Conservation (phyloP, 2,113 vertebrate genomes). For the Noturus placidus region DNA sequence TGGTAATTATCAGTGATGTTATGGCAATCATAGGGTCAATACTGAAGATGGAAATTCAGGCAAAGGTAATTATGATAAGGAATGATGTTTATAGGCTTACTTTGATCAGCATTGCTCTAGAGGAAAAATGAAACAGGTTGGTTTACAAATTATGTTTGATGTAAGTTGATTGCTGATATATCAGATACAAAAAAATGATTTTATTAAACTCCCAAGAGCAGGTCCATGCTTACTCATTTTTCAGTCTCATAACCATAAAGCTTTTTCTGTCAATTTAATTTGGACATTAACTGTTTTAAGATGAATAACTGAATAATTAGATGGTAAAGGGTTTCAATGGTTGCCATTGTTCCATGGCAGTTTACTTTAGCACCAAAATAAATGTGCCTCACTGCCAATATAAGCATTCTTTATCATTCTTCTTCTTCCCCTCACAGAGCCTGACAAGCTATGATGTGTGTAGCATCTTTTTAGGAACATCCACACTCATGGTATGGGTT, state of each 20-base stretch:
- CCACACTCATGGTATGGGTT: constrained; percentile 92
- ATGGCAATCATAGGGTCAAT: constrained; percentile 89
- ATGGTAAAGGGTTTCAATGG: not conserved
- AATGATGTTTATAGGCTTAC: not conserved
- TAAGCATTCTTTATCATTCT: not conserved
- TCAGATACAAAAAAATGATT: not conserved
- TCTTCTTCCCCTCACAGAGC: constrained; percentile 69
- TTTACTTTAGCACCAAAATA: not conserved
- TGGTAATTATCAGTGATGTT: constrained; percentile 89
- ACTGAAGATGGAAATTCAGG: constrained; percentile 97
- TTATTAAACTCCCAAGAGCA: not conserved
- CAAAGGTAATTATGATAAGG: constrained; percentile 78
- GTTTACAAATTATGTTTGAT: not conserved
- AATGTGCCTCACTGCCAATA: too few relatives aligned
- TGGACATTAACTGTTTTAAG: not conserved
- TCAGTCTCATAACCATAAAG: not conserved
- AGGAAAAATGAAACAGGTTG: not conserved
- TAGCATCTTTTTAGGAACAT: constrained; percentile 94
- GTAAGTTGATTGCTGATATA: not conserved
- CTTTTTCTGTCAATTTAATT: not conserved
- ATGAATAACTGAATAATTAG: not conserved
- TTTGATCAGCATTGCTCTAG: not conserved
- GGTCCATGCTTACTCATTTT: not conserved
- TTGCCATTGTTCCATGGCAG: not conserved
- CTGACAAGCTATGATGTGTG: constrained; percentile 91